Evolutionary conservation across 1,140 invertebrate genomes (phyloP), one percentile per base, ranked within the genome.

Genomic region (Drosophila orena): DNA sequence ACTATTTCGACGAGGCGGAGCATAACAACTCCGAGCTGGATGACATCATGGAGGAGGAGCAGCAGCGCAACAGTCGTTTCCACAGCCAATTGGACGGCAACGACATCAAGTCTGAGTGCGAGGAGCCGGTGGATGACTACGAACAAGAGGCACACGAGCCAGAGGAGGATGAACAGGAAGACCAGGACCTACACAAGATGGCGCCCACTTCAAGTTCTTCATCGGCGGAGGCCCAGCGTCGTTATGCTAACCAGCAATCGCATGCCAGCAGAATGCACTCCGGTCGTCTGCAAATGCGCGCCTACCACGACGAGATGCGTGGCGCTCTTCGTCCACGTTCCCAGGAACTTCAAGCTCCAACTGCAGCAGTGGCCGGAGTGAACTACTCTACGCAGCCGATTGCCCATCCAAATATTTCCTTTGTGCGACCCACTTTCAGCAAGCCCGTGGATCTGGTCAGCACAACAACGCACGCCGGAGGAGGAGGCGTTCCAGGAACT

Each of bases 41-140:
- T 17, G 88, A 91, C 12, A 88, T 91, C 10, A 89, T 91, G 4
- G 89, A 91, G 22, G 88, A 88, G 14, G 88, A 90, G 43, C 74
- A 85, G 35, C 80, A 70, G 79, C 76, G 38, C 58, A 89, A 44
- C 66, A 88, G 40, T 47, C 69, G 34, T 20, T 54, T 35, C 61
- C 84, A 84, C 52, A 78, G 40, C 46, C 79, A 78, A 17, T n/a
- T 91, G 15, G 79, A 86, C 14, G 79, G 78, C 69, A 90, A 91
- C 46, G 90, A 91, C 55, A 91, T 91, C 7, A 91, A 91, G 53
- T 91, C 91, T 0, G 91, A 91, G 56, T 91, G 90, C 43, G 90
- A 91, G 49, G 90, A 91, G 27, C 77, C 81, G 7, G 71, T 52
- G 6, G 91, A 91, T 58, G 90, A 91, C 2, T 89, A 75, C 30